Conservation (phyloP, 2,888 invertebrate species). For the Sturmia bella region DNA sequence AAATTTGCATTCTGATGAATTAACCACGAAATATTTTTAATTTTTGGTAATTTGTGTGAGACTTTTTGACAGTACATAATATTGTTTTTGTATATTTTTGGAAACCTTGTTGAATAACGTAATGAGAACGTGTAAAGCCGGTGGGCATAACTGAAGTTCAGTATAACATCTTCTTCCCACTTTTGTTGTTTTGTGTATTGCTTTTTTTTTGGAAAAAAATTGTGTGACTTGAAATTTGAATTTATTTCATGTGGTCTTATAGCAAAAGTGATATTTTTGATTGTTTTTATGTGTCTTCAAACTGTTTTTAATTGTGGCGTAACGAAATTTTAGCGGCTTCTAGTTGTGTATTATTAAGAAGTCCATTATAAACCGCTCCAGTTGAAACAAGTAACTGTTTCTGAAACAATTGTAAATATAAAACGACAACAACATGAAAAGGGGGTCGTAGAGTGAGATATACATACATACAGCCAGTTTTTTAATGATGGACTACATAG, state of each 20-base stretch:
- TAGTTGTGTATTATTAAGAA: neutral
- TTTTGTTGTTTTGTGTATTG: neutral
- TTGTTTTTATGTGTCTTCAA: slow-evolving; percentile 32
- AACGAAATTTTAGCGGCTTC: slow-evolving; percentile 34
- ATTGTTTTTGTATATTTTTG: slow-evolving; percentile 61
- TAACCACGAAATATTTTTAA: slow-evolving; percentile 66
- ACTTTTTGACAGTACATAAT: slow-evolving; percentile 22
- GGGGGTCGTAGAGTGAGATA: neutral
- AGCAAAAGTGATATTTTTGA: slow-evolving; percentile 16
- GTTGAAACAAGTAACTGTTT: slow-evolving; percentile 37
- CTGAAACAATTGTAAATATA: slow-evolving; percentile 14
- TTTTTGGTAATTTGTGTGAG: slow-evolving; percentile 62
- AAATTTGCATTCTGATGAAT: slow-evolving; percentile 80
- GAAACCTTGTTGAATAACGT: slow-evolving; percentile 47
- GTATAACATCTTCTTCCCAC: slow-evolving; percentile 26
- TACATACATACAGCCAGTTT: neutral
- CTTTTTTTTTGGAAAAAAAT: slow-evolving; percentile 65
- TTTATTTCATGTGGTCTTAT: slow-evolving; percentile 65
- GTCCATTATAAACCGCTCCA: slow-evolving; percentile 6
- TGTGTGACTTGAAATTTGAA: slow-evolving; percentile 80
- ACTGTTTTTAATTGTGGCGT: slow-evolving; percentile 41
- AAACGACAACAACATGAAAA: neutral
- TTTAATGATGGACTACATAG: slow-evolving; percentile 1
- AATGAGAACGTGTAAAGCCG: slow-evolving; percentile 41
- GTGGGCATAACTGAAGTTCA: slow-evolving; percentile 51